Percentiles rank a stretch among this genome's conserved stretches.
Conservation (phyloP, 2,888 invertebrate species). For the Eurois occulta region DNA sequence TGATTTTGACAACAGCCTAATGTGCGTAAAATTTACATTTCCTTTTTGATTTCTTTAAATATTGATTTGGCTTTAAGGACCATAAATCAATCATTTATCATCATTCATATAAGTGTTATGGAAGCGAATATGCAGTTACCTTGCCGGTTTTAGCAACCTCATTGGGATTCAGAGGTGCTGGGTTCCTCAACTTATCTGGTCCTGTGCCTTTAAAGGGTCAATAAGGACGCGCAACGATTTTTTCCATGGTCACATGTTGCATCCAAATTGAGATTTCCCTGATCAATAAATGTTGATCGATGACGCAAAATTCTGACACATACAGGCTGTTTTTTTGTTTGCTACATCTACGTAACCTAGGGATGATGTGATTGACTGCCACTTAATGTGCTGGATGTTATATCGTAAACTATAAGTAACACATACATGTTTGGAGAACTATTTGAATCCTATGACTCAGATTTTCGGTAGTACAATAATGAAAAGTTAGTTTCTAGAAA, state of each 20-base stretch:
- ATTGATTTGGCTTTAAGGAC: constrained; percentile 22
- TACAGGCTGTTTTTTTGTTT: neutral
- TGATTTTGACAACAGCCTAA: constrained; percentile 41
- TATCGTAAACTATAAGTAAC: neutral
- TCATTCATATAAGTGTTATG: constrained; percentile 52
- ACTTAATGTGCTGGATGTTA: neutral
- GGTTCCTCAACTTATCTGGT: constrained; percentile 45
- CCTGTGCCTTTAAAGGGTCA: constrained; percentile 58
- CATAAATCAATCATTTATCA: constrained; percentile 68
- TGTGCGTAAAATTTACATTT: constrained; percentile 24
- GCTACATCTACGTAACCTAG: neutral
- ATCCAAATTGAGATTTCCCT: constrained; percentile 50
- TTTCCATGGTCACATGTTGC: constrained; percentile 36
- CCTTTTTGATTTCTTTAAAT: constrained; percentile 38
- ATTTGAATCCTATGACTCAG: neutral
- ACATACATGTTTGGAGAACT: neutral
- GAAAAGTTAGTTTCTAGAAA: neutral
- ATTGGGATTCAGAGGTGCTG: constrained; percentile 67
- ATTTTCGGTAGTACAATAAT: neutral
- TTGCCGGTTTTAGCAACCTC: constrained; percentile 60
- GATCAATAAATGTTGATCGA: constrained; percentile 23
- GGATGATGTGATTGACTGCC: neutral
- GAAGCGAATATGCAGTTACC: constrained; percentile 35
- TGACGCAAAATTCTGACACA: neutral
- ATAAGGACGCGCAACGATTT: constrained; percentile 36